Base-by-base conservation (phyloP, 2,113 vertebrate species). In the Antigone vipio region DNA sequence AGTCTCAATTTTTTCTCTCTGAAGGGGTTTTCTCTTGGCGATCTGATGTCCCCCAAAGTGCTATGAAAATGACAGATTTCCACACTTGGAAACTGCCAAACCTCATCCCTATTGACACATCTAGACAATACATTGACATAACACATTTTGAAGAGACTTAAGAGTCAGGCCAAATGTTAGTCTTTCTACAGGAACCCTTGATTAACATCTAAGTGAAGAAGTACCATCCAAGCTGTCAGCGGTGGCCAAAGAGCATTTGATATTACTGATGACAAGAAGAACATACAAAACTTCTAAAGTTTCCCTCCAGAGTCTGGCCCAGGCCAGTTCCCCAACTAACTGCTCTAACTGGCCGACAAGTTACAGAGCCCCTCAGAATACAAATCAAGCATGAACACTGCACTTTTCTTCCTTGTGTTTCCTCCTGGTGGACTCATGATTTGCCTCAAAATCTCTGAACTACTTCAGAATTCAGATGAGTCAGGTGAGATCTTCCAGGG, bases 41-140 rank as follows among this genome's bases (percentile, higher is more conserved):
- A 66, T 9, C 29, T 50, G 17, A 4, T 60, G 10, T 44, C 17
- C 12, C 17, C 12, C 23, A 32, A 35, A 9, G 18, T 44, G 22
- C 59, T 62, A 11, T 4, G 9, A 74, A 87, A 92, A 80, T 38
- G 3, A 5, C 59, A 20, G 19, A 26, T 71, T 74, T 93, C 16
- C 26, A 40, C 23, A 15, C 16, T 34, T 75, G 23, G 27, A 88
- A 74, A 15, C 27, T 55, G 52, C 15, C 19, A 83, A 74, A 62
- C 11, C 0, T 1, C 26, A 9, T 49, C 13, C 38, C 13, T 47
- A 0, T 15, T 24, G 42, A 77, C 1, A 1, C 2, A 3, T 15
- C 11, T 0, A 14, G 12, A 34, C 5, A 15, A 17, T 44, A 62
- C 5, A 22, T 5, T 7, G n/a, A 24, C 5, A 22, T 11, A 34